Base-by-base conservation (phyloP, 2,888 invertebrate genomes). In the Eristalis tenax region DNA sequence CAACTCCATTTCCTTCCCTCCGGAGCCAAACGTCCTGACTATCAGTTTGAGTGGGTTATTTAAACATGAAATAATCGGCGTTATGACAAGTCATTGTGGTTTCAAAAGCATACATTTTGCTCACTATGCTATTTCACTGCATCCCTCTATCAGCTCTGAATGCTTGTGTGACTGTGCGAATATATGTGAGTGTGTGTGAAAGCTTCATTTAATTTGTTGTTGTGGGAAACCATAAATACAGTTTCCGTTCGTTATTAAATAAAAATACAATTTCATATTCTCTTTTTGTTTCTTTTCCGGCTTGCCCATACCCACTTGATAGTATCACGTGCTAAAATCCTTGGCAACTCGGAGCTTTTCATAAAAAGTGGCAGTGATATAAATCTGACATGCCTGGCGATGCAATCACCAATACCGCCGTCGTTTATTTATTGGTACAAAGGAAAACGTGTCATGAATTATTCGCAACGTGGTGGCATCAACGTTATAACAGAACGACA, bases 291-390 rank as follows among this genome's bases (percentile, higher is more conserved):
- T 78, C 61, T 70, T 56, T 50, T 73, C 43, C 13, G 15, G 23
- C 4, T 56, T 59, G 32, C 13, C 38, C 15, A 70, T 76, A 38
- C 22, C 84, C 88, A 83, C 79, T 80, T 89, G 89, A 65, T 95
- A 98, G 98, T 98, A 92, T 97, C 97, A 91, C 96, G 97, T 93
- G 98, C 98, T 90, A 97, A 97, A 94, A 98, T 98, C 92, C 94
- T 96, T 92, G 97, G 97, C 71, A 97, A 97, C 91, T 95, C 96
- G 63, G 97, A 98, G 94, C 94, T 97, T 92, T 97, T 97, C 94
- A 97, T 98, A 93, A 96, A 97, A 93, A 97, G 97, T 92, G 98
- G 98, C 90, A 97, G 97, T 92, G 97, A 98, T 94, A 97, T 98
- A 94, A 98, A 98, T 94, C 95, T 98, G 93, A 98, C 97, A 91